These are phyloP conservation scores for Albula glossodonta DNA, from an alignment of 2,113 vertebrate genomes.

Conservation along the genomic window DNA sequence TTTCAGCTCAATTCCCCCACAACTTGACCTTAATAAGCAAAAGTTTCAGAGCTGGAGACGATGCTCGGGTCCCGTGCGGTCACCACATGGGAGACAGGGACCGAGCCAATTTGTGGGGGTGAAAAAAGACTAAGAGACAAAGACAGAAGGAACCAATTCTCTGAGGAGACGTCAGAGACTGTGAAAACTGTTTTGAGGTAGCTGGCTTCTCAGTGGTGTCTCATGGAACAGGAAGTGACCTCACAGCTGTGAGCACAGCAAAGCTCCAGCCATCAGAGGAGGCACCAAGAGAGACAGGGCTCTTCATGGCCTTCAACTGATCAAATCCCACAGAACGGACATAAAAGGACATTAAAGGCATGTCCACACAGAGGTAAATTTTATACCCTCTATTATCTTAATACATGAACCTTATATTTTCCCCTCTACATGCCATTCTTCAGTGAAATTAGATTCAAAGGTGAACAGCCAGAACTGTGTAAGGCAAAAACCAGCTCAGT, in stretches of 20 bases:
- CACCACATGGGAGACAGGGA: background rate
- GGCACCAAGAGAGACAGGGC: background rate
- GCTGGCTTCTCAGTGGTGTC: background rate
- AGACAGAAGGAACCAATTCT: background rate
- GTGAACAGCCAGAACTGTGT: too few species aligned
- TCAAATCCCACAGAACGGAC: background rate
- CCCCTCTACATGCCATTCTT: too few species aligned
- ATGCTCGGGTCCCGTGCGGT: background rate
- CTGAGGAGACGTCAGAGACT: background rate
- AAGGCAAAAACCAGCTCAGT: too few species aligned
- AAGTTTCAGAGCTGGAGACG: constrained; percentile 6
- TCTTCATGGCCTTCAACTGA: background rate
- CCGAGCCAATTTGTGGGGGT: background rate
- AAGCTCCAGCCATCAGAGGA: background rate
- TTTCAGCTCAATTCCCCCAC: background rate
- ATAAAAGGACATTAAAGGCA: background rate
- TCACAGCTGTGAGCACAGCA: background rate
- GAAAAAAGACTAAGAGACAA: background rate
- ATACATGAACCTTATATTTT: background rate
- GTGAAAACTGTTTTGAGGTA: background rate
- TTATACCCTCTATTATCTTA: background rate
- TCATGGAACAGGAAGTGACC: background rate
- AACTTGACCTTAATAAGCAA: constrained; percentile 27
- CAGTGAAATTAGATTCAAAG: too few species aligned
- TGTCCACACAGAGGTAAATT: background rate